Conservation (phyloP, 2,113 vertebrate genomes). For the Scytalopus superciliaris region DNA sequence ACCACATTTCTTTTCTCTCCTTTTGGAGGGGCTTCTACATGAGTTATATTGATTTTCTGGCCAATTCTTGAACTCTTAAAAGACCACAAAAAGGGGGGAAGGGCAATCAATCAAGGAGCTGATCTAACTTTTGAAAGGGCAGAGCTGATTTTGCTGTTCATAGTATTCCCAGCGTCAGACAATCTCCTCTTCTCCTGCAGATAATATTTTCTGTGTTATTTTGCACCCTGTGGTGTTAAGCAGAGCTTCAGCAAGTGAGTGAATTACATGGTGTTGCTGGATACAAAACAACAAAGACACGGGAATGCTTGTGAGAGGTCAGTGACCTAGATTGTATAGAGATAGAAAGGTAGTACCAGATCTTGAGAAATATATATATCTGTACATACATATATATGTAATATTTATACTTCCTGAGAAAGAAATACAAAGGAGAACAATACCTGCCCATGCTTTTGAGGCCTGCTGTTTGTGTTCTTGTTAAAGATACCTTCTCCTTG, state of each 20-base stretch:
- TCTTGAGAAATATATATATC: neutral
- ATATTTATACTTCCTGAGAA: neutral
- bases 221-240: slow-evolving; percentile 28
- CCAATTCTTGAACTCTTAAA: slow-evolving; percentile 8
- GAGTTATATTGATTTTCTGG: slow-evolving; percentile 51
- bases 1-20: neutral
- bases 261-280: slow-evolving; percentile 3
- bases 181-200: slow-evolving; percentile 45
- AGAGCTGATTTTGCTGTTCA: slow-evolving; percentile 24
- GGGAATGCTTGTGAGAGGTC: neutral
- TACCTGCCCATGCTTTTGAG: neutral
- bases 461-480: neutral
- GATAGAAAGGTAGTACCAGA: neutral
- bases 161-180: neutral
- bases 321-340: neutral
- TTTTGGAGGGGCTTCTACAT: slow-evolving; percentile 1
- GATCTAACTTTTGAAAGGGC: slow-evolving; percentile 54
- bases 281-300: slow-evolving; percentile 30
- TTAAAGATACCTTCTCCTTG: neutral
- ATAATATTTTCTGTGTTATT: slow-evolving; percentile 26
- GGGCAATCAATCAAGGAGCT: slow-evolving; percentile 29
- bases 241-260: neutral
- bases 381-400: neutral
- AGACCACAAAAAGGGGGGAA: slow-evolving; percentile 16
- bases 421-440: neutral